Base-by-base conservation (phyloP, 2,888 invertebrate genomes). In the Pheosia gnoma region DNA sequence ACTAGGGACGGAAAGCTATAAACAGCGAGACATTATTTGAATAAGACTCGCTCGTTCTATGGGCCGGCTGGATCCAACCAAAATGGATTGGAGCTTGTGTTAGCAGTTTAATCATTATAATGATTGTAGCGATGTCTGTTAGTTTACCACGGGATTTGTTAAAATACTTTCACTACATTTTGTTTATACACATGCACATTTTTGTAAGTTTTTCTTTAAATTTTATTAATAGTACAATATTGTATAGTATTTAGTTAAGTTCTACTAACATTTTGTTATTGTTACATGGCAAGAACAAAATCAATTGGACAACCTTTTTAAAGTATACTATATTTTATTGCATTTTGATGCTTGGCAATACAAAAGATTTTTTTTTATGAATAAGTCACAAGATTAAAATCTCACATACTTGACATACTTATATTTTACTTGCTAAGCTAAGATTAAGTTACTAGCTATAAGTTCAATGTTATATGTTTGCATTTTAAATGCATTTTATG, bases 401-500 rank as follows among this genome's bases (percentile, higher is more conserved):
- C 77, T 82, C 77, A 71, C 72, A 62, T 25, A 25, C 25, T 25
- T 25, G 25, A 25, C 25, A 25, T 25, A 25, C 25, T 25, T 25
- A 59, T 67, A 58, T 70, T 63, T 66, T 71, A 67, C 62, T 66
- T 66, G 57, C 60, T 68, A 70, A 68, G 62, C 65, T 80, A 74
- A 74, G 57, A 60, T 65, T 79, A 79, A 71, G 76, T 69, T 76
- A 83, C 64, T 25, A 25, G 25, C 25, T 74, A 74, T 82, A 79
- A 71, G 75, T 68, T 78, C 65, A 69, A 78, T 75, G 70, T 65
- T 70, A 68, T 79, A 72, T 71, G 38, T 72, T 75, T 79, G 87
- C 84, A 87, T 86, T 88, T 88, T 61, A 68, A 78, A 80, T 83
- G 85, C 85, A 86, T 87, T 88, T 86, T 73, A 61, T 59, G 64